Evolutionary conservation across 2,888 invertebrate genomes (phyloP).

Genomic region (Hybos culiciformis): DNA sequence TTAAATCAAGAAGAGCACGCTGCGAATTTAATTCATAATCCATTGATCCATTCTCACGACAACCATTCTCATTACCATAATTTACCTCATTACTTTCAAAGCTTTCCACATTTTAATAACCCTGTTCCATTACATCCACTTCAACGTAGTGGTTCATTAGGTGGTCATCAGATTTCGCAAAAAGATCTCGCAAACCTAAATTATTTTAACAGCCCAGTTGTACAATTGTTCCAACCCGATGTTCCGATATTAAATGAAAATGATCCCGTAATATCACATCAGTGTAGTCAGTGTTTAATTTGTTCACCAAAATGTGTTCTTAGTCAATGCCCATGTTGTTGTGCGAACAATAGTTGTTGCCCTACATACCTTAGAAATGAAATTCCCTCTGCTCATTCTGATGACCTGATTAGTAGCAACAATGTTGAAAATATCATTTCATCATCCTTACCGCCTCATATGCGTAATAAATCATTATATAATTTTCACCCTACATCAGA

Average conservation of each 20-base stretch:
- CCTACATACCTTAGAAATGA: background rate
- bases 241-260: background rate
- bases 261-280: background rate
- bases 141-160: constrained; percentile 21
- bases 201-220: constrained; percentile 29
- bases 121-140: constrained; percentile 25
- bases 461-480: constrained; percentile 27
- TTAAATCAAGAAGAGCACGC: background rate
- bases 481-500: constrained; percentile 31
- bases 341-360: background rate
- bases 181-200: constrained; percentile 31
- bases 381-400: too few relatives aligned
- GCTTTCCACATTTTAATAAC: constrained; percentile 25
- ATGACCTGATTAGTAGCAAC: too few relatives aligned
- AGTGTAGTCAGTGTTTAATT: constrained; percentile 13
- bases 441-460: constrained; percentile 17
- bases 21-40: background rate
- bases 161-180: constrained; percentile 13
- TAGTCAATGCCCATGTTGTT: background rate
- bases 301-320: constrained; percentile 1
- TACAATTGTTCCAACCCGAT: constrained; percentile 30
- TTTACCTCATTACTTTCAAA: constrained; percentile 21
- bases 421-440: constrained; percentile 25
- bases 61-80: constrained; percentile 13
- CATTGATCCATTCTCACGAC: background rate